phyloP scores from a whole-genome alignment of 2,888 invertebrate genomes.

The Stegophylla sp. region DNA sequence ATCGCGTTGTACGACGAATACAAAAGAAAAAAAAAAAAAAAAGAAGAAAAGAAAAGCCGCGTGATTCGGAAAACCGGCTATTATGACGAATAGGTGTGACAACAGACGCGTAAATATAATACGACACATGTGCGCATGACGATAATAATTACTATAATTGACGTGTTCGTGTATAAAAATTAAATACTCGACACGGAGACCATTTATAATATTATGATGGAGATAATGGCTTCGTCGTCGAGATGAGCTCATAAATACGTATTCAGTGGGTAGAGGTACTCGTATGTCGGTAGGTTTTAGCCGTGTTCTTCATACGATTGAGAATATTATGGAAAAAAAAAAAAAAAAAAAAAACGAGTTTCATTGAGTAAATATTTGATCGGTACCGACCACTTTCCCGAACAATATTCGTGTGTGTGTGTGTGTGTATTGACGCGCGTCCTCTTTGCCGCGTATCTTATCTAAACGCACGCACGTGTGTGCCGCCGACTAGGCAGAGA shows the following conservation, averaged over 20 bases:
- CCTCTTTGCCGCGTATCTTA: slow-evolving; percentile 42
- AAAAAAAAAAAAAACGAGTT: slow-evolving; percentile 36
- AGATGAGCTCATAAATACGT: slow-evolving; percentile 29
- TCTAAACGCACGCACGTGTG: slow-evolving; percentile 4
- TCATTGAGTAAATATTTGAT: slow-evolving; percentile 54
- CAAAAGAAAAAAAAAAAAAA: no score
- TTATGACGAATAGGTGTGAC: no score
- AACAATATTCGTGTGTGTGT: no score
- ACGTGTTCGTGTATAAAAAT: slow-evolving; percentile 1
- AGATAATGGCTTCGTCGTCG: neutral
- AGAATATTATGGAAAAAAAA: slow-evolving; percentile 12
- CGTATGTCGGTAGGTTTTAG: neutral
- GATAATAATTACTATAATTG: neutral
- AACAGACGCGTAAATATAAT: no score
- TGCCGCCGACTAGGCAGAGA: neutral
- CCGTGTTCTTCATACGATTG: neutral
- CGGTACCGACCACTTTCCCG: slow-evolving; percentile 41
- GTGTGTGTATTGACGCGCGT: slow-evolving; percentile 45
- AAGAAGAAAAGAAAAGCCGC: no score
- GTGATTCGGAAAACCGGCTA: no score
- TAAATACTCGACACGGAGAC: neutral
- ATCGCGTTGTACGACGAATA: neutral
- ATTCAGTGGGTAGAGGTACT: no score
- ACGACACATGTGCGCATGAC: neutral
- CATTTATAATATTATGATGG: neutral